Evolutionary conservation across 2,797 vertebrate species (phyloP), one percentile per base, ranked within the genome.

Genomic region (Borostomias antarcticus): DNA sequence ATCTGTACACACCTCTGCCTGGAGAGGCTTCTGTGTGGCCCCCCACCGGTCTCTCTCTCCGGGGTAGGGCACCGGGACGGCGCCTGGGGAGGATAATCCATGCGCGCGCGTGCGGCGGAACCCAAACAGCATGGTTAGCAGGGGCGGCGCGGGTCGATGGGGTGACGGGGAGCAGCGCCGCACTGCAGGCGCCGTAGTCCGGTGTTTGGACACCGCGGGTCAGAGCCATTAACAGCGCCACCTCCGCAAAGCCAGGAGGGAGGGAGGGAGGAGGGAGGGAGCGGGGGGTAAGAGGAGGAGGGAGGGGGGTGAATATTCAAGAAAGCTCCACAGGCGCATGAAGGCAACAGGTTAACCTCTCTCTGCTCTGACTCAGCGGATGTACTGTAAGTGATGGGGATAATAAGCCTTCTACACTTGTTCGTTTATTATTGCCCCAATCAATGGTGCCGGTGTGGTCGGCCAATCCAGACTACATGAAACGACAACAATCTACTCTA

Each of bases 181-280:
- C 51, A 26, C 21, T 1, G 23, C 21, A 30, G 21, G 40, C n/a
- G 5, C 1, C 40, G 17, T 11, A 33, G 19, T 11, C 30, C 17
- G 35, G 43, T n/a, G 23, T 29, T 45, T 19, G 30, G 40, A 66
- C 43, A 26, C 29, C 2, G 1, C 19, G 21, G 28, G 40, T 35
- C 43, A 35, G 58, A 66, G 13, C 40, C 64, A 66, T 66, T 66
- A n/a, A 66, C 26, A 26, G 21, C 1, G 9, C 45, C 26, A 19
- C 43, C 52, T 17, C 43, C 15, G 1, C 6, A 35, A 2, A 8
- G 15, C 4, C 5, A 30, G 53, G 28, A 28, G 10, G 28, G 10
- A 30, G 52, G 3, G 17, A 7, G 28, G 17, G 53, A 9, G n/a
- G 26, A 23, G 52, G 30, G 33, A 11, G 7, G 26, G 64, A 45